phyloP scores from a whole-genome alignment of 2,888 invertebrate species.

The Aelia acuminata region DNA sequence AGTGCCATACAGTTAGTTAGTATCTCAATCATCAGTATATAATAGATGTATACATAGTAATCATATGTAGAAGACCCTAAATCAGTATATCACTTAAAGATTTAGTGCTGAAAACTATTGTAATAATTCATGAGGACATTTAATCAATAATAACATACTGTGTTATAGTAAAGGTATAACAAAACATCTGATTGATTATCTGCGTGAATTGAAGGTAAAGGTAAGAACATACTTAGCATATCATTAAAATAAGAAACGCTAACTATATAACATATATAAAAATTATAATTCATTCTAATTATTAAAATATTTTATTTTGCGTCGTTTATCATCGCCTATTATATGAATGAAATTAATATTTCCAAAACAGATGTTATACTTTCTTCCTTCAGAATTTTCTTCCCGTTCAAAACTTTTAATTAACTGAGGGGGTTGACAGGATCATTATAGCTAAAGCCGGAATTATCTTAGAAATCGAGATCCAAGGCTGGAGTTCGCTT shows the following conservation, averaged over 20 bases:
- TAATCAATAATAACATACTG: too few species aligned
- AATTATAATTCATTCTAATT: background rate
- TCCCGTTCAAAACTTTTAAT: constrained; percentile 16
- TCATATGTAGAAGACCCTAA: too few species aligned
- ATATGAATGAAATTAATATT: constrained; percentile 5
- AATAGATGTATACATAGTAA: too few species aligned
- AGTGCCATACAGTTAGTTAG: too few species aligned
- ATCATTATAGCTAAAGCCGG: constrained; percentile 4
- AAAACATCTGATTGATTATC: too few species aligned
- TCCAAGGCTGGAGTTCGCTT: background rate
- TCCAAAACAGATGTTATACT: constrained; percentile 23
- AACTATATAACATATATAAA: background rate
- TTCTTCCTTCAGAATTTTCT: constrained; percentile 1
- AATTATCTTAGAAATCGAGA: constrained; percentile 13
- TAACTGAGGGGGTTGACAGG: constrained; percentile 10
- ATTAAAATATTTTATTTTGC: background rate
- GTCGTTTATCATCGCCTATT: background rate
- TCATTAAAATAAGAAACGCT: background rate
- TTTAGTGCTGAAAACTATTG: too few species aligned
- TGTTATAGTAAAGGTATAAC: too few species aligned
- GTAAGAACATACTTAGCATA: too few species aligned
- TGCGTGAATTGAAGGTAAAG: too few species aligned
- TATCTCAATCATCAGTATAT: too few species aligned
- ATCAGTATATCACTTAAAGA: too few species aligned
- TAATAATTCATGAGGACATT: too few species aligned